These are phyloP conservation scores for Loripinus fragilis DNA, from an alignment of 2,888 invertebrate genomes.

Conservation along the genomic window DNA sequence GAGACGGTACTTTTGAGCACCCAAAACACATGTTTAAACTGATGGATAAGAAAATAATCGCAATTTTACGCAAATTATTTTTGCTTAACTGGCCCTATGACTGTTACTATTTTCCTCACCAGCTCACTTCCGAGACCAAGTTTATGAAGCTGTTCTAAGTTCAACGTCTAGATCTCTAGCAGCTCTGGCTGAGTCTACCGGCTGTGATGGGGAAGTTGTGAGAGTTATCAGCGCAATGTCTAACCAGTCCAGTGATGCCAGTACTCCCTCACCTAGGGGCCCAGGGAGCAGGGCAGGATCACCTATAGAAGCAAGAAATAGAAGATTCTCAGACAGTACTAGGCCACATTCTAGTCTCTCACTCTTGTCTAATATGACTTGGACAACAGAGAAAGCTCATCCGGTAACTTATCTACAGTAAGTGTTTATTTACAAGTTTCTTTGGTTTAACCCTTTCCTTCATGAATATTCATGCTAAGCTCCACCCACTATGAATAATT, in stretches of 20 bases:
- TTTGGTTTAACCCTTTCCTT: too few species aligned
- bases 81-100: too few species aligned
- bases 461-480: too few species aligned
- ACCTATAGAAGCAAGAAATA: conserved; percentile 36
- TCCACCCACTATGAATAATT: too few species aligned
- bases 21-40: too few species aligned
- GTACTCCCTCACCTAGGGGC: conserved; percentile 63
- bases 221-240: conserved; percentile 73
- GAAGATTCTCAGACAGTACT: conserved; percentile 60
- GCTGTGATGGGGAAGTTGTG: conserved; percentile 79
- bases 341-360: conserved; percentile 77
- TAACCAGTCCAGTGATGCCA: conserved; percentile 61
- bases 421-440: too few species aligned
- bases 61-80: too few species aligned
- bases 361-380: conserved; percentile 78
- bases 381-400: conserved; percentile 75
- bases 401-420: conserved; percentile 79
- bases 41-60: too few species aligned
- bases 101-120: conserved; percentile 7
- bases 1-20: too few species aligned
- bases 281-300: conserved; percentile 57
- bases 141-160: conserved; percentile 78
- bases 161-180: conserved; percentile 78
- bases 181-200: conserved; percentile 79
- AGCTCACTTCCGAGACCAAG: conserved; percentile 79